phyloP scores from a whole-genome alignment of 2,113 vertebrate genomes.

The Mystacornis crossleyi region DNA sequence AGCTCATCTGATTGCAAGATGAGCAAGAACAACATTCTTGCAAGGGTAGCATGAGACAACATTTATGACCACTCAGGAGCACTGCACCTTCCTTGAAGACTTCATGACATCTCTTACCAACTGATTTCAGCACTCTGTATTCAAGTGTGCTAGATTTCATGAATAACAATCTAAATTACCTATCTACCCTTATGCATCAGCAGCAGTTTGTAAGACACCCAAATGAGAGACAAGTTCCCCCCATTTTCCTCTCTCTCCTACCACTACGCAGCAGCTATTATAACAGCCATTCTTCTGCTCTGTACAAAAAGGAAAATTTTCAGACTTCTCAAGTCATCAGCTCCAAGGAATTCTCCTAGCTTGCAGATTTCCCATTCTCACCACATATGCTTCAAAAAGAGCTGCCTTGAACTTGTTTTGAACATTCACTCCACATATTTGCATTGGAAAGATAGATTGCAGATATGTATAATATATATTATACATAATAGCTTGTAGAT shows the following conservation, averaged over 20 bases:
- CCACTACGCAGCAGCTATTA: background rate
- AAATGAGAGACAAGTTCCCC: background rate
- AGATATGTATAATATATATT: background rate
- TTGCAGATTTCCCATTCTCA: background rate
- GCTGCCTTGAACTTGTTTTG: background rate
- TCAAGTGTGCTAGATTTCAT: background rate
- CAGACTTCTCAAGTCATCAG: background rate
- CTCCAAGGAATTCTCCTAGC: background rate
- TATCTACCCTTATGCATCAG: background rate
- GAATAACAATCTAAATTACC: background rate
- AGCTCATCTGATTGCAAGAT: background rate
- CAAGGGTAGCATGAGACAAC: background rate
- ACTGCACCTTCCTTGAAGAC: background rate
- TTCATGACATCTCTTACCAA: background rate
- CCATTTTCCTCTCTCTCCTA: background rate
- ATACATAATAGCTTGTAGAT: background rate
- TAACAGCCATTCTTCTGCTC: background rate
- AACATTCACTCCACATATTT: background rate
- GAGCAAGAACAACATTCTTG: accelerated
- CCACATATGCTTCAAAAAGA: background rate
- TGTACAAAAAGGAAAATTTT: background rate
- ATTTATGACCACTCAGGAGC: background rate
- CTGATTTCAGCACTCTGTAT: background rate
- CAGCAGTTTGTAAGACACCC: background rate
- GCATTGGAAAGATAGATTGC: background rate